Base-by-base conservation (phyloP, 2,797 vertebrate species). In the Microcaecilia unicolor region DNA sequence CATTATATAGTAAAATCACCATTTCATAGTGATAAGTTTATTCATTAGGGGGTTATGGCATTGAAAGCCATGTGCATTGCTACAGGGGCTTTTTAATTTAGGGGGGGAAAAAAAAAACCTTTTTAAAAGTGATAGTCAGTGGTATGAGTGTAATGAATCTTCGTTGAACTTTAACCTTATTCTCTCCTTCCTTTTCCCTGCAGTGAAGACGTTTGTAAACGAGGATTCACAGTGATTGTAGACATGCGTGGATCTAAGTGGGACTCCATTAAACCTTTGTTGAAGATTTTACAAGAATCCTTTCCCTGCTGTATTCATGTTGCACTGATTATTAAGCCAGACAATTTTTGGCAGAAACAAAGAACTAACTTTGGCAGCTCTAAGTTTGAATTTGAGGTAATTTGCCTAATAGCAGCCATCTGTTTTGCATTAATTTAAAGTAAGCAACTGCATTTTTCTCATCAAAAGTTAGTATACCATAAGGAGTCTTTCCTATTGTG, bases 301-400 rank as follows among this genome's bases (percentile, higher is more conserved):
- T 91, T 91, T 67, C 87, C 85, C 4, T 73, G 77, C 76, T 88
- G 81, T 83, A 92, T 92, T 70, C 89, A 89, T 45, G 72, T 88
- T 56, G 82, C 90, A 56, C 91, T 85, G 71, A 98, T 98, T 74
- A 98, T 98, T 78, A 98, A 98, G 67, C 95, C 95, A 14, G 94
- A 98, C 78, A 98, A 97, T 83, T 98, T 91, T 78, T 98, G 95
- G 95, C 95, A 98, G 74, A 98, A 98, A 60, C 95, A 98, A 74
- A 90, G 93, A 70, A 98, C 92, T 46, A 97, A 98, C 69, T 97
- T 97, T 22, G 95, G 94, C 76, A 98, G 93, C 74, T 94, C 95
- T 22, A 98, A 98, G 66, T 98, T 98, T 68, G 95, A 98, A 70
- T 98, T 98, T 74, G 95, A 98, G 91, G 95, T 97, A 72, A 67